A percentile compares a stretch with the other conserved stretches of the same genome.
phyloP scores from a whole-genome alignment of 2,888 invertebrate species.

The Hyles lineata region DNA sequence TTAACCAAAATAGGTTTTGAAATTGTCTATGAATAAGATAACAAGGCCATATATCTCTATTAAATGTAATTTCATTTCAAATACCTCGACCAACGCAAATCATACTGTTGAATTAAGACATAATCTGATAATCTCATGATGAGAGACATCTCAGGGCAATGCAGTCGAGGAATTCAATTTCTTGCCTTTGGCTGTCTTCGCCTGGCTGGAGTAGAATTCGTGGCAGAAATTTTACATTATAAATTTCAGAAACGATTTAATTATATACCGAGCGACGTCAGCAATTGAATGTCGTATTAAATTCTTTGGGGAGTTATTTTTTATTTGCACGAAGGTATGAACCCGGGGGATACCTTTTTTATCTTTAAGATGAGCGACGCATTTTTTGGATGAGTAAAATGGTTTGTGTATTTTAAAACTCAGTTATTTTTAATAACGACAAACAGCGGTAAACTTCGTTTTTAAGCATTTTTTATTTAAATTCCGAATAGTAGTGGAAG shows the following conservation, averaged over 20 bases:
- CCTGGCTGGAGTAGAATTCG: conserved; percentile 39
- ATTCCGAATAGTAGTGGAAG: no score
- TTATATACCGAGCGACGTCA: conserved; percentile 59
- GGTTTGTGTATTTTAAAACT: not conserved
- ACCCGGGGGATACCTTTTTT: not conserved
- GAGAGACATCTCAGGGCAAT: conserved; percentile 55
- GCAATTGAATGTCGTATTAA: conserved; percentile 61
- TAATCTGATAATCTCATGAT: conserved; percentile 51
- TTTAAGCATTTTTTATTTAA: no score
- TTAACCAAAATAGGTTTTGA: no score
- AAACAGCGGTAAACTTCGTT: no score
- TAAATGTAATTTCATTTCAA: no score
- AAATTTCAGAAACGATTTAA: conserved; percentile 68
- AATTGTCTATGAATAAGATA: no score
- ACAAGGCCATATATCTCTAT: no score
- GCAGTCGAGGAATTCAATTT: conserved; percentile 68
- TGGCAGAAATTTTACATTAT: conserved; percentile 66
- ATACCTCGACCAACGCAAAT: not conserved
- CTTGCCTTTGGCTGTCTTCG: conserved; percentile 55
- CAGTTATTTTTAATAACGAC: no score
- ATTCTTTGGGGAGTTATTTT: conserved; percentile 58
- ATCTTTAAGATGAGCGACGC: not conserved
- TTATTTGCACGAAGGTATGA: not conserved
- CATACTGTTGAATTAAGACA: not conserved
- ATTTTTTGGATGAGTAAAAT: not conserved